Base-by-base conservation (phyloP, 2,113 vertebrate species). In the Arvicanthis niloticus region DNA sequence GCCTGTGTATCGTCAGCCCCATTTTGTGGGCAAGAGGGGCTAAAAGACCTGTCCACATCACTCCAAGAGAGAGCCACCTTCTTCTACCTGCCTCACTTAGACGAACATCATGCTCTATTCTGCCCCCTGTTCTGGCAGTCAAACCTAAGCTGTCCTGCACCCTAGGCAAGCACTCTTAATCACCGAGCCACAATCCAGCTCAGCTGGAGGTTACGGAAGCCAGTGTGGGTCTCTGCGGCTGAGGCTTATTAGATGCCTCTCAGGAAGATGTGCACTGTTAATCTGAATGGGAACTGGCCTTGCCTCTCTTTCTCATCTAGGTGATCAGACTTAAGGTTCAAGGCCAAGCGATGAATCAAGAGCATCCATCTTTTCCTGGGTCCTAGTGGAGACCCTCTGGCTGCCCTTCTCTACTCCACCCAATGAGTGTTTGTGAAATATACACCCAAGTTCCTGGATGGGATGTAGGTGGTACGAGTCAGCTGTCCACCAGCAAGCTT, bases 291-390 rank as follows among this genome's bases (percentile, higher is more conserved):
- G 19, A 51, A n/a, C 12, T 62, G 31, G 56, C 21, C 17, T 37
- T 0, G 19, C 40, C 40, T 0, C 11, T 37, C 34, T 15, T 65
- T 70, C 58, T 17, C 37, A 0, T 12, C 40, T 22, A 4, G 0
- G 2, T 19, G 42, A 37, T 34, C 58, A 40, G 70, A 24, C 65
- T 85, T 26, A 24, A 53, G 29, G 22, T 21, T 58, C 53, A 22
- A 68, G 21, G 65, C 42, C 58, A 7, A 10, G 10, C 19, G 37
- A 13, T 2, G 21, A 60, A 5, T 19, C 62, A 26, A 29, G 70
- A 68, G 21, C 42, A 13, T 62, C 0, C 12, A 15, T 68, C 29
- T 26, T 31, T 37, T 62, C 13, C 26, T 3, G 26, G 11, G 13
- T 12, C 40, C 68, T 31, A 4, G 34, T 26, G 0, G n/a, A 8